phyloP scores from a whole-genome alignment of 2,888 invertebrate species.

The Dryobotodes eremita region DNA sequence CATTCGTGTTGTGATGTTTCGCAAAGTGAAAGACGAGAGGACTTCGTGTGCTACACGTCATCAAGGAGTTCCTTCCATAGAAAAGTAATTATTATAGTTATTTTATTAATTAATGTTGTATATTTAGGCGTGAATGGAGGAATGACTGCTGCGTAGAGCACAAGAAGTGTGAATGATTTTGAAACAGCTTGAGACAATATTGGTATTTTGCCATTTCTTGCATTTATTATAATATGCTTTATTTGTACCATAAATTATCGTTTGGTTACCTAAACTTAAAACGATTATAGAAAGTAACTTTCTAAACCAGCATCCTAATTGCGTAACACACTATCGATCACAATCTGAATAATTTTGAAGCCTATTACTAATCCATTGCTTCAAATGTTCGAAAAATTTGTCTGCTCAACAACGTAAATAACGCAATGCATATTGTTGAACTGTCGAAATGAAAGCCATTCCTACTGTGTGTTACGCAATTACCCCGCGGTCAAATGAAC shows the following conservation, averaged over 20 bases:
- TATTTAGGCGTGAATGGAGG: conserved; percentile 80
- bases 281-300: not conserved
- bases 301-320: not conserved
- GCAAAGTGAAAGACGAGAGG: conserved; percentile 71
- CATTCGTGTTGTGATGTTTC: conserved; percentile 18
- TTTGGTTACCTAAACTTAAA: not conserved
- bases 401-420: no score
- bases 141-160: conserved; percentile 86
- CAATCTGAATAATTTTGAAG: no score
- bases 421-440: no score
- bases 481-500: not conserved
- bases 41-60: conserved; percentile 88
- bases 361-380: no score
- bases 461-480: no score
- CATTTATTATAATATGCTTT: not conserved
- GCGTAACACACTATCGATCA: no score
- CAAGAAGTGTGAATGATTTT: conserved; percentile 84
- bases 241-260: not conserved
- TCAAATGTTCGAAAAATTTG: no score
- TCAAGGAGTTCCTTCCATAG: conserved; percentile 82
- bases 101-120: conserved; percentile 55
- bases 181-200: conserved; percentile 37
- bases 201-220: conserved; percentile 34
- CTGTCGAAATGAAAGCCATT: no score
- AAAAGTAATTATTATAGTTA: conserved; percentile 77